Conservation (phyloP, 1,140 invertebrate species). For the Andricus grossulariae region DNA sequence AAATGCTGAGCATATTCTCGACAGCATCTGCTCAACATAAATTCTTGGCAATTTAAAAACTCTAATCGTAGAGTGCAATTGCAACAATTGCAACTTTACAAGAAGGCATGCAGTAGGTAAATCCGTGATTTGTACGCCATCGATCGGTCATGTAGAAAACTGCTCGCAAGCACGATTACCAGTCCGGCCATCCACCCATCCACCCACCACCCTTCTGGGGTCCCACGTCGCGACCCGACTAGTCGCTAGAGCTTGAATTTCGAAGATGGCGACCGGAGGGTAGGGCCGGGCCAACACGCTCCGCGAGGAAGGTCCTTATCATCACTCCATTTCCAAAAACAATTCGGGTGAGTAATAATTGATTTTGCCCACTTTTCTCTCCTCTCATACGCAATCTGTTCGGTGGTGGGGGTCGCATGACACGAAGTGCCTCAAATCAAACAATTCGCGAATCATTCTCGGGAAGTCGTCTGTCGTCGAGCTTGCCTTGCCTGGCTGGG, state of each 20-base stretch:
- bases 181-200: constrained; percentile 51
- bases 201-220: constrained; percentile 35
- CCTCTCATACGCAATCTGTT: not conserved
- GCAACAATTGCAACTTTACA: constrained; percentile 14
- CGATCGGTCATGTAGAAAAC: constrained; percentile 45
- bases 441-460: constrained; percentile 34
- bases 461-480: constrained; percentile 37
- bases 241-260: constrained; percentile 46
- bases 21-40: too few relatives aligned
- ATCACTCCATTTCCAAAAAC: constrained; percentile 32
- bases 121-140: constrained; percentile 34
- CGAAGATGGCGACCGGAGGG: constrained; percentile 72
- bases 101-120: constrained; percentile 34
- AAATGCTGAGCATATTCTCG: too few relatives aligned
- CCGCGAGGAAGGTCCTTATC: constrained; percentile 58
- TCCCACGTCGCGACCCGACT: constrained; percentile 56
- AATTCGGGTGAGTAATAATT: constrained; percentile 45
- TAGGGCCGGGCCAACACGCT: constrained; percentile 60
- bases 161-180: constrained; percentile 36
- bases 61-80: not conserved
- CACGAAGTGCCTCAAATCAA: constrained; percentile 31
- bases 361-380: not conserved
- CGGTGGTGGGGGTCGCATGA: constrained; percentile 26
- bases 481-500: constrained; percentile 45
- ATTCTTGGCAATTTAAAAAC: too few relatives aligned